phyloP scores from a whole-genome alignment of 2,113 vertebrate genomes.

The Lethenteron camtschaticum region DNA sequence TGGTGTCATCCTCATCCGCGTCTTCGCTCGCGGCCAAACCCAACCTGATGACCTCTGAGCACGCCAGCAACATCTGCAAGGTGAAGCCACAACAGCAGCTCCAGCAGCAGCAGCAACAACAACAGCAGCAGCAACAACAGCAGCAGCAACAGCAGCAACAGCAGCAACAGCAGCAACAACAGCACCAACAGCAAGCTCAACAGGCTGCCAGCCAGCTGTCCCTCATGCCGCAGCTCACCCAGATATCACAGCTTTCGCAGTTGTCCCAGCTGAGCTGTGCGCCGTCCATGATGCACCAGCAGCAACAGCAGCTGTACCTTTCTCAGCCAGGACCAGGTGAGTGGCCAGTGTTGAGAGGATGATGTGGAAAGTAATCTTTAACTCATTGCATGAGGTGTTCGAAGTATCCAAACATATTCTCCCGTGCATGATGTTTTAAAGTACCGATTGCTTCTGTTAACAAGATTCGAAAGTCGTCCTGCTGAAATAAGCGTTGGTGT shows the following conservation, averaged over 20 bases:
- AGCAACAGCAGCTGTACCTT: conserved; percentile 90
- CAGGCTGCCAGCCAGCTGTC: conserved; percentile 55
- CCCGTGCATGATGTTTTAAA: too few relatives aligned
- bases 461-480: too few relatives aligned
- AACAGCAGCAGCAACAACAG: conserved; percentile 18
- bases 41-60: too few relatives aligned
- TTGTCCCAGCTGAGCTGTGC: conserved; percentile 85
- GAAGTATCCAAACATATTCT: too few relatives aligned
- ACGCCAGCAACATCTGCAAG: too few relatives aligned
- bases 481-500: too few relatives aligned
- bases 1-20: too few relatives aligned
- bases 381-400: too few relatives aligned
- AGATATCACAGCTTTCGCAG: conserved; percentile 18
- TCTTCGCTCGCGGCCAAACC: too few relatives aligned
- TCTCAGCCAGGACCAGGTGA: conserved; percentile 95
- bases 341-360: background rate
- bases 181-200: conserved; percentile 25
- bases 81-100: too few relatives aligned
- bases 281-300: conserved; percentile 69
- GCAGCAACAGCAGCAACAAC: conserved; percentile 16
- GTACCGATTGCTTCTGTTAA: too few relatives aligned
- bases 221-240: conserved; percentile 23
- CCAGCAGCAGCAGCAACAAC: conserved; percentile 14
- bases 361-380: too few relatives aligned
- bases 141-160: conserved; percentile 10